Evolutionary conservation across 2,113 vertebrate genomes (phyloP), one percentile per base, ranked within the genome.

Genomic region (Drymodes brunneopygia): DNA sequence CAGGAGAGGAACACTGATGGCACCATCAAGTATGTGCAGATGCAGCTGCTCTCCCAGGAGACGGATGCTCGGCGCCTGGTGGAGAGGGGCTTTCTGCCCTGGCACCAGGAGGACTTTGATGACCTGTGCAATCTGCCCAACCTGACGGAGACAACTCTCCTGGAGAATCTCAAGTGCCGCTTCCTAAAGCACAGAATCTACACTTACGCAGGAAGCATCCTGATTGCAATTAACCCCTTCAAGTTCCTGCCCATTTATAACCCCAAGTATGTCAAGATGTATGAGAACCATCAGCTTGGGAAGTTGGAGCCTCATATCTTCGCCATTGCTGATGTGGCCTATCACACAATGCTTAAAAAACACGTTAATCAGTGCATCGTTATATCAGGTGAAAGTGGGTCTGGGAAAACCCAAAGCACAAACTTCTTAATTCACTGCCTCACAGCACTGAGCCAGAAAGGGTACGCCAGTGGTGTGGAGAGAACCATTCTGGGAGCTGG

Each of bases 361-460:
- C 98, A 93, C 2, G 79, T 96, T 8, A 98, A 99, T 96, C 99
- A 99, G 97, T 99, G 99, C 88, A 98, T 99, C 2, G 98, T 99
- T 66, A 98, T 99, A 92, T 99, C 99, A 0, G 99, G 99, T 1
- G 98, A 99, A 96, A 99, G 99, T 5, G 99, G 99, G 38, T 99
- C 99, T 0, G 99, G 99, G 44, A 99, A 99, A 93, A 99, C 99
- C 1, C 99, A 99, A 85, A 99, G 99, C 98, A 99, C 99, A 97
- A 99, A 99, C 96, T 99, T 99, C 93, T 97, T 99, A 78, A 98
- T 99, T 97, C 99, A 99, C 97, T 99, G 99, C 95, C 98, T 99
- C 92, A 99, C 99, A 0, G 98, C 99, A 1, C 98, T 99, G 90
- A 99, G 99, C 97, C 98, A 99, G 97, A 99, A 99, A 95, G 99